These are phyloP conservation scores for Eulithis prunata DNA, from an alignment of 2,888 invertebrate genomes.

Conservation along the genomic window DNA sequence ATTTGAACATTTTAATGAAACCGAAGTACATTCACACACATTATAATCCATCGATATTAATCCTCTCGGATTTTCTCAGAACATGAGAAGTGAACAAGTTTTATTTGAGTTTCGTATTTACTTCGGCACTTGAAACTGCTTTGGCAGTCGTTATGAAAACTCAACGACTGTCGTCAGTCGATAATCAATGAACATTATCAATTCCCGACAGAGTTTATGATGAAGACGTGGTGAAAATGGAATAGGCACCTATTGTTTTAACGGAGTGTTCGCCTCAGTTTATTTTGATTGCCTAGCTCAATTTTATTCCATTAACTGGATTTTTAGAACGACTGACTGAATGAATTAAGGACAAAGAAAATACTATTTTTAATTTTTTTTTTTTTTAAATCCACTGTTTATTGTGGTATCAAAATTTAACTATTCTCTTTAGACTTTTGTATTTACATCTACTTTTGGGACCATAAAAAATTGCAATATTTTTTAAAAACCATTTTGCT, in stretches of 20 bases:
- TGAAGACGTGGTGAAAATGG: conserved; percentile 22
- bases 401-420: no score
- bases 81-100: conserved; percentile 40
- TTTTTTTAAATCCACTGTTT: no score
- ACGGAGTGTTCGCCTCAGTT: not conserved
- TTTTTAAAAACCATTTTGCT: not conserved
- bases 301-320: not conserved
- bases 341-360: not conserved
- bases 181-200: conserved; percentile 46
- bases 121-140: conserved; percentile 26
- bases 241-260: conserved; percentile 5
- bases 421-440: no score
- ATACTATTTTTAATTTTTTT: not conserved
- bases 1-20: not conserved
- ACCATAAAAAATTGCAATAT: not conserved
- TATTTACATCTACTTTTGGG: no score
- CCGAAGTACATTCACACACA: conserved; percentile 5
- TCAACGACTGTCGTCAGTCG: conserved; percentile 42
- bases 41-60: conserved; percentile 29
- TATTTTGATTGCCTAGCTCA: not conserved
- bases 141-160: conserved; percentile 42
- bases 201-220: conserved; percentile 25
- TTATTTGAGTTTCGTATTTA: conserved; percentile 43
- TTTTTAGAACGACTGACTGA: not conserved
- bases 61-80: conserved; percentile 28